Evolutionary conservation across 2,113 vertebrate genomes (phyloP).

Genomic region (Helogale parvula): DNA sequence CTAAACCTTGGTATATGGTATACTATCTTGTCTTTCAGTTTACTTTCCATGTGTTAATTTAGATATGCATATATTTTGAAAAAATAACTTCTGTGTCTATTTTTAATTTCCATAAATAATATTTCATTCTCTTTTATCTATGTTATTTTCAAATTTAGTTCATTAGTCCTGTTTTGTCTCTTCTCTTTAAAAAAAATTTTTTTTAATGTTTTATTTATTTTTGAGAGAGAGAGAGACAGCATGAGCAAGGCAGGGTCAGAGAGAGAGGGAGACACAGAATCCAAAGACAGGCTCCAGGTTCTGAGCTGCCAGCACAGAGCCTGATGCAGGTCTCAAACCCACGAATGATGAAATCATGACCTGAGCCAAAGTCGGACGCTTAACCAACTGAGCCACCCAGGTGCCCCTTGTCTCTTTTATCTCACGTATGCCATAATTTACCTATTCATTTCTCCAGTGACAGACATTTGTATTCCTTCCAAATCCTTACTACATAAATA

Average conservation of each 20-base stretch:
- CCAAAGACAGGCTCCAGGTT: no score
- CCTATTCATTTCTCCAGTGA: not conserved
- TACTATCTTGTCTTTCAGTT: not conserved
- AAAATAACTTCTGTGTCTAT: not conserved
- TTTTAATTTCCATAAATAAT: conserved; percentile 32
- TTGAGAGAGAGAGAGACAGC: no score
- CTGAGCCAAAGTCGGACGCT: no score
- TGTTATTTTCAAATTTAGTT: not conserved
- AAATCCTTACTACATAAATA: conserved; percentile 3
- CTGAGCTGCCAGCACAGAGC: no score
- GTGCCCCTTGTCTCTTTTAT: not conserved
- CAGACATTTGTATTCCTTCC: not conserved
- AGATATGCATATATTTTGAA: not conserved
- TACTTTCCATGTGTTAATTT: not conserved
- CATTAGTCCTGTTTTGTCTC: not conserved
- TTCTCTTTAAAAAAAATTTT: not conserved
- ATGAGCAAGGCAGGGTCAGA: no score
- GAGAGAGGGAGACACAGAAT: no score
- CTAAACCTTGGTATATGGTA: not conserved
- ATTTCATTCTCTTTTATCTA: not conserved
- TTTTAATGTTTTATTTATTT: no score
- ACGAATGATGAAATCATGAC: no score
- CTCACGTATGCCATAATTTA: not conserved
- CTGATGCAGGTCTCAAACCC: no score
- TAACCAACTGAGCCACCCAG: no score